Evolutionary conservation across 2,888 invertebrate species (phyloP).

Genomic region (Serrognathus titanus): DNA sequence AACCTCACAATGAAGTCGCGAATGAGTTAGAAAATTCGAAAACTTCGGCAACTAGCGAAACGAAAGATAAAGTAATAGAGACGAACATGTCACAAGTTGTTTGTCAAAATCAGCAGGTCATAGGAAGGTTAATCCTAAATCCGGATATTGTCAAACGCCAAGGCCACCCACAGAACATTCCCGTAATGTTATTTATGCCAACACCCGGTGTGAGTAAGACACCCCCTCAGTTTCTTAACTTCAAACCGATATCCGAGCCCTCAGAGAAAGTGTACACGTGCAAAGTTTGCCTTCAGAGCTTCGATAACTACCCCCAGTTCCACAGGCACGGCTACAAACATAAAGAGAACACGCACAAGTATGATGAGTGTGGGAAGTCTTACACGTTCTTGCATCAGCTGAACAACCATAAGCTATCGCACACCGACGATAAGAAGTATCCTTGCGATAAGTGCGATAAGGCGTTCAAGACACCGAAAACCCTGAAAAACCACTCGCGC

Average conservation of each 20-base stretch:
- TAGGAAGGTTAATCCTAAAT: too few relatives aligned
- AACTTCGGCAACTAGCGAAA: too few relatives aligned
- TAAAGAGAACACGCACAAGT: conserved; percentile 50
- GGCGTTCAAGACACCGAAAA: conserved; percentile 41
- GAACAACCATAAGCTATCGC: conserved; percentile 53
- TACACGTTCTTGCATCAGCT: conserved; percentile 55
- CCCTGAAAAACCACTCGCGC: conserved; percentile 1
- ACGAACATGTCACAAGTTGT: too few relatives aligned
- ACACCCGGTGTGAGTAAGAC: not conserved
- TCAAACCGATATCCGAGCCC: too few relatives aligned
- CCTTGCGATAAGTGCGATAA: conserved; percentile 55
- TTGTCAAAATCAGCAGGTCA: too few relatives aligned
- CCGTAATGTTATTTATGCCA: too few relatives aligned
- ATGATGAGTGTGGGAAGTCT: conserved; percentile 53
- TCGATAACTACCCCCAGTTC: not conserved
- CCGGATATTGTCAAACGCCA: too few relatives aligned
- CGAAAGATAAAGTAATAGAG: too few relatives aligned
- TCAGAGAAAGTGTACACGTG: not conserved
- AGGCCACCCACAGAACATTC: too few relatives aligned
- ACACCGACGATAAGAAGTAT: conserved; percentile 53
- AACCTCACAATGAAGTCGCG: too few relatives aligned
- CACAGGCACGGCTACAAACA: conserved; percentile 5
- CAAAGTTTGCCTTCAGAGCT: not conserved
- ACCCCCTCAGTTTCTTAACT: not conserved
- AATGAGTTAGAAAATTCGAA: too few relatives aligned